Conservation (phyloP, 1,140 invertebrate genomes). For the Tetranychus urticae region DNA sequence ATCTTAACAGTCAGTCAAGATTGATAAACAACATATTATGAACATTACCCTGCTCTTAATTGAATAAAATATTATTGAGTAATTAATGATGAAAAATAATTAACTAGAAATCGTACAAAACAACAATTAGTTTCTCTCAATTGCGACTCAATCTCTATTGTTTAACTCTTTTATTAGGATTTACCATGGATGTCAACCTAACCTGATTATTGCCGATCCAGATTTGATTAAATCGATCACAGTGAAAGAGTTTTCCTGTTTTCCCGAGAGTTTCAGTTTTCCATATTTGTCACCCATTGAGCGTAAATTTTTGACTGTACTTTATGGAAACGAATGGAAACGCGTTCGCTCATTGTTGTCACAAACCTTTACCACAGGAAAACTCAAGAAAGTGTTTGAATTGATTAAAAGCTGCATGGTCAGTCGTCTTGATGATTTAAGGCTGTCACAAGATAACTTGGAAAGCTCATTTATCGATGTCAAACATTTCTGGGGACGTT, state of each 20-base stretch:
- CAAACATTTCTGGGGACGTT: conserved; percentile 1
- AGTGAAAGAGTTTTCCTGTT: conserved; percentile 6
- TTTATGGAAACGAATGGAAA: conserved; percentile 26
- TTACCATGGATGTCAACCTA: conserved; percentile 6
- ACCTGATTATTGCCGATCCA: conserved; percentile 5
- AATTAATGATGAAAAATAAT: no score
- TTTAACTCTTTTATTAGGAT: background rate
- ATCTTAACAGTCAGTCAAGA: no score
- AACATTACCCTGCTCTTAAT: no score
- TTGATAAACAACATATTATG: no score
- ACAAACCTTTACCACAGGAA: conserved; percentile 30
- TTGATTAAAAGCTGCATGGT: background rate
- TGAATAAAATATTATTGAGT: no score
- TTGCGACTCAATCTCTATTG: no score
- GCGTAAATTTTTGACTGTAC: background rate
- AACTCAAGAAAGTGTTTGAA: conserved; percentile 29
- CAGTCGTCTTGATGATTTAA: background rate
- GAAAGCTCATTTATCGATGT: background rate
- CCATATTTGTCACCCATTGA: background rate
- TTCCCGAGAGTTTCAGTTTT: background rate
- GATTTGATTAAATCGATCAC: conserved; percentile 5
- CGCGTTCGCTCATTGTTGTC: conserved; percentile 26
- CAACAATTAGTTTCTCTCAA: no score
- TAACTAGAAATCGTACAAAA: no score
- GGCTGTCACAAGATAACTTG: background rate